Evolutionary conservation across 1,140 invertebrate genomes (phyloP), one percentile per base, ranked within the genome.

Genomic region (Ceratosolen fusciceps): DNA sequence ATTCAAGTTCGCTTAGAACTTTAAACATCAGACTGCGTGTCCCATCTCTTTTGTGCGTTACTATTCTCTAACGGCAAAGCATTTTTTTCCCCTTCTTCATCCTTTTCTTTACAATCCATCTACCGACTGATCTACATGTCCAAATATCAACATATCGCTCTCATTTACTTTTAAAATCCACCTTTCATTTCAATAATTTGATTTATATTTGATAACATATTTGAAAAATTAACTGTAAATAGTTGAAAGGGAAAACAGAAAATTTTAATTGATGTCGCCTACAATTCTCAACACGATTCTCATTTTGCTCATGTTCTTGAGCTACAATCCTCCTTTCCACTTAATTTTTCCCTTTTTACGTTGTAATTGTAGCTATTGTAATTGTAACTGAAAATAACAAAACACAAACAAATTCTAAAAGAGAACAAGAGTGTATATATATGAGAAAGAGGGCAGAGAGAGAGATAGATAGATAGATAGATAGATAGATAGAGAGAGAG

Each of bases 31-130:
- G 49, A 78, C 83, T 86, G 87, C 86, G 87, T 85, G 86, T 86
- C 84, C 86, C 82, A 86, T 83, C 84, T 87, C 87, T 88, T 87
- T 86, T 88, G 88, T 89, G 89, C 88, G 87, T 88, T 87, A 88
- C 85, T 83, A 81, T 70, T 26, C 83, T 79, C 84, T 86, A 85
- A 87, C 85, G 79, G 83, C 74, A 73, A 79, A 82, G 83, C 49
- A 19, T 19, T 47, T 47, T 16, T 47, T 47, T 29, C 0, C 58
- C n/a, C n/a, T n/a, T 31, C 26, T 31, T 1, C 83, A 9, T 34
- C 39, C 49, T 12, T 60, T 65, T 70, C 54, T 62, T 43, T 10
- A 10, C 67, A 1, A 8, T 10, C 79, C 47, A 34, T 37, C 60
- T 71, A 24, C 29, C 68, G 43, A 56, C 14, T 26, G 24, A 56